A percentile compares a stretch with the other conserved stretches of the same genome.
These are phyloP conservation scores for Habrosyne pyritoides DNA, from an alignment of 2,888 invertebrate genomes.

Conservation along the genomic window DNA sequence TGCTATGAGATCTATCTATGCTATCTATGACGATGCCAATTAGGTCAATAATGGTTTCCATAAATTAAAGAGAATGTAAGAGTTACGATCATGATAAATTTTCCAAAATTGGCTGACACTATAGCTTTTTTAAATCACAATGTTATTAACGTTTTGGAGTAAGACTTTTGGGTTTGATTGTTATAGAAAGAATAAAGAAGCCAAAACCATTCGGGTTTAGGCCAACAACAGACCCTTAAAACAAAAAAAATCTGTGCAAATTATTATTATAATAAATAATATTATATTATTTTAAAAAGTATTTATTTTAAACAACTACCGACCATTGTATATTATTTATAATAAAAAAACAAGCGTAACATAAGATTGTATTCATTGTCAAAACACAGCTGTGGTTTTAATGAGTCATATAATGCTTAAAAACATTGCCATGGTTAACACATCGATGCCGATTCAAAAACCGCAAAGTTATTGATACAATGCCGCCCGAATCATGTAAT, in stretches of 20 bases:
- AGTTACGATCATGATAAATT: too few relatives aligned
- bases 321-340: not conserved
- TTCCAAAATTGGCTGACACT: too few relatives aligned
- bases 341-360: not conserved
- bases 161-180: too few relatives aligned
- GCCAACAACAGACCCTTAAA: too few relatives aligned
- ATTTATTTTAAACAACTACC: not conserved
- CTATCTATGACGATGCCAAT: too few relatives aligned
- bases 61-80: too few relatives aligned
- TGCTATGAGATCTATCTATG: too few relatives aligned
- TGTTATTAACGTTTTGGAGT: too few relatives aligned
- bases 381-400: not conserved
- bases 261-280: not conserved
- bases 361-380: not conserved
- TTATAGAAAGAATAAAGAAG: too few relatives aligned
- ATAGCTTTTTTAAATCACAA: too few relatives aligned
- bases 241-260: not conserved
- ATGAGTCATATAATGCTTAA: not conserved
- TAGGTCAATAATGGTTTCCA: too few relatives aligned
- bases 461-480: constrained; percentile 7
- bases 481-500: constrained; percentile 1
- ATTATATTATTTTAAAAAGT: not conserved
- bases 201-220: too few relatives aligned
- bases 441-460: not conserved
- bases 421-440: not conserved